phyloP scores from a whole-genome alignment of 2,113 vertebrate species.

The Albula glossodonta region DNA sequence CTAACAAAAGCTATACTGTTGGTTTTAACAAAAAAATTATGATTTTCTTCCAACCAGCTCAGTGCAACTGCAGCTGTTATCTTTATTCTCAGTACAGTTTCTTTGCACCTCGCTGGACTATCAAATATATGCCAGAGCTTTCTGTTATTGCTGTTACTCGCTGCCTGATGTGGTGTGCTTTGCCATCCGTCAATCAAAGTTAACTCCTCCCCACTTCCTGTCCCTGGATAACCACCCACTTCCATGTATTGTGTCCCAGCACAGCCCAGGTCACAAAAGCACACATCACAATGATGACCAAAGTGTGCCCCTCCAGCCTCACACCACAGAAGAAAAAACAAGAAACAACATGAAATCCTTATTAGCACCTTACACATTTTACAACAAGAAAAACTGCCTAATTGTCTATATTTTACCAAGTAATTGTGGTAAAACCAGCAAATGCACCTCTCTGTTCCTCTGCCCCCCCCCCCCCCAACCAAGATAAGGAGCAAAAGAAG shows the following conservation, averaged over 20 bases:
- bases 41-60: too few species aligned
- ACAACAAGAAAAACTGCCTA: background rate
- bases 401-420: background rate
- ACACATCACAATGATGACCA: background rate
- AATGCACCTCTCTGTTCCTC: background rate
- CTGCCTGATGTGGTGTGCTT: too few species aligned
- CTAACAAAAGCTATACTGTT: too few species aligned
- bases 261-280: background rate
- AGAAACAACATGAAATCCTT: too few species aligned
- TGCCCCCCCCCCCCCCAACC: background rate
- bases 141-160: too few species aligned
- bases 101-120: too few species aligned
- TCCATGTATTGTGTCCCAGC: conserved; percentile 15
- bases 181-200: background rate
- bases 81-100: too few species aligned
- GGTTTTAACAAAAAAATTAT: too few species aligned
- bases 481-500: background rate
- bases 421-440: background rate
- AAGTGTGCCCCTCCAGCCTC: too few species aligned
- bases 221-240: background rate
- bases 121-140: too few species aligned
- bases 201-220: conserved; percentile 3
- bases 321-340: too few species aligned
- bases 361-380: background rate
- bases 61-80: too few species aligned